A percentile compares a stretch with the other conserved stretches of the same genome.
phyloP scores from a whole-genome alignment of 2,797 vertebrate genomes.

The Scolopax bukidnonensis region DNA sequence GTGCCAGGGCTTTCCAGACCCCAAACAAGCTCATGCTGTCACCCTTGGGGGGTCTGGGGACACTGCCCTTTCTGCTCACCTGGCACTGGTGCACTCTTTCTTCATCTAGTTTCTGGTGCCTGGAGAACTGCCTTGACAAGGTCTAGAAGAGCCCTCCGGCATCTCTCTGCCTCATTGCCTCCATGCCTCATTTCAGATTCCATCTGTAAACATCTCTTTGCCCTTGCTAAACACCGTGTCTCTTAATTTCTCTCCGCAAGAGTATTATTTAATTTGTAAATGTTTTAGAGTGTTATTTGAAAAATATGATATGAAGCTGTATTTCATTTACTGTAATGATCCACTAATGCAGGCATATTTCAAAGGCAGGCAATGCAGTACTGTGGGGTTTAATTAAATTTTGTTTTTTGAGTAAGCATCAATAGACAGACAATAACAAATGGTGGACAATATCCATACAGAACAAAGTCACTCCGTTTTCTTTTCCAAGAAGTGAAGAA shows the following conservation, averaged over 20 bases:
- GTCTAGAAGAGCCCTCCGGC: not conserved
- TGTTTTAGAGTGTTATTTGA: conserved; percentile 37
- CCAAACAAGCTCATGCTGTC: not conserved
- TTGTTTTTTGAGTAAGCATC: conserved; percentile 56
- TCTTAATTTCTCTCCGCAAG: conserved; percentile 33
- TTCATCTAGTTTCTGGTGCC: not conserved
- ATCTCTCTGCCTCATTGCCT: not conserved
- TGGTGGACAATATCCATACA: not conserved
- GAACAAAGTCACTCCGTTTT: conserved; percentile 28
- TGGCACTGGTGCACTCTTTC: not conserved
- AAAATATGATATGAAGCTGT: conserved; percentile 15
- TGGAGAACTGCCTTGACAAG: not conserved
- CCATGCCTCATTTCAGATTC: not conserved
- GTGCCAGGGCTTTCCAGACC: not conserved
- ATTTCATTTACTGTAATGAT: conserved; percentile 59
- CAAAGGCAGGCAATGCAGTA: not conserved
- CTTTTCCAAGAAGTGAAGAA: conserved; percentile 2
- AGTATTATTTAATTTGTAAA: conserved; percentile 55
- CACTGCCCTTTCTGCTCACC: not conserved
- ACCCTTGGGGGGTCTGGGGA: not conserved
- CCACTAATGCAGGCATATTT: conserved; percentile 37
- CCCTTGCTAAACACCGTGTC: not conserved
- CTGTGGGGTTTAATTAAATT: conserved; percentile 59
- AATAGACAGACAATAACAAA: conserved; percentile 51
- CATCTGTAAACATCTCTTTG: conserved; percentile 13